Base-by-base conservation (phyloP, 2,888 invertebrate genomes). In the Luffia ferchaultella region DNA sequence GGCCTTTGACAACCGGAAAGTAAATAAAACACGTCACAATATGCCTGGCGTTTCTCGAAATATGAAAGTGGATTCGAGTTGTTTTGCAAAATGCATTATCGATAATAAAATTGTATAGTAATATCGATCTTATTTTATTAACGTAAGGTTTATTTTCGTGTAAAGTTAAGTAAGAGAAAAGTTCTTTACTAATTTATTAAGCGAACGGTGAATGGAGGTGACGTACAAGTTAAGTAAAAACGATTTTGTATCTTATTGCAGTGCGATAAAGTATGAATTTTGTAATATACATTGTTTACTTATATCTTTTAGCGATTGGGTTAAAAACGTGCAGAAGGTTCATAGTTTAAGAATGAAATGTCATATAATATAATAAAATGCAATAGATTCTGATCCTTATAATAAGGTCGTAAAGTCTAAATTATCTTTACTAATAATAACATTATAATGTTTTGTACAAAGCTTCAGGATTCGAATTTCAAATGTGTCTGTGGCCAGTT, bases 401-500 rank as follows among this genome's bases (percentile, higher is more conserved):
- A n/a, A n/a, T n/a, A n/a, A n/a, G n/a, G n/a, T n/a, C n/a, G n/a
- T n/a, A n/a, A n/a, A n/a, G n/a, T n/a, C n/a, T n/a, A n/a, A n/a
- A n/a, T n/a, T n/a, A n/a, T n/a, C n/a, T n/a, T n/a, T n/a, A n/a
- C n/a, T n/a, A n/a, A n/a, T n/a, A n/a, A n/a, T n/a, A n/a, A n/a
- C n/a, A n/a, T n/a, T n/a, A n/a, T n/a, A n/a, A n/a, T n/a, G n/a
- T n/a, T n/a, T n/a, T n/a, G n/a, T n/a, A n/a, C n/a, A n/a, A n/a
- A n/a, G n/a, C n/a, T n/a, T n/a, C n/a, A n/a, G n/a, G n/a, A n/a
- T n/a, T n/a, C n/a, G n/a, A n/a, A n/a, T n/a, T 59, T 63, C 60
- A 60, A 62, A 59, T 55, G 62, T 60, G 65, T 61, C 58, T 56
- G 54, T 18, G 62, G 58, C 73, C 68, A 79, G 79, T 79, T 76